Base-by-base conservation (phyloP, 2,113 vertebrate genomes). In the Mystacornis crossleyi region DNA sequence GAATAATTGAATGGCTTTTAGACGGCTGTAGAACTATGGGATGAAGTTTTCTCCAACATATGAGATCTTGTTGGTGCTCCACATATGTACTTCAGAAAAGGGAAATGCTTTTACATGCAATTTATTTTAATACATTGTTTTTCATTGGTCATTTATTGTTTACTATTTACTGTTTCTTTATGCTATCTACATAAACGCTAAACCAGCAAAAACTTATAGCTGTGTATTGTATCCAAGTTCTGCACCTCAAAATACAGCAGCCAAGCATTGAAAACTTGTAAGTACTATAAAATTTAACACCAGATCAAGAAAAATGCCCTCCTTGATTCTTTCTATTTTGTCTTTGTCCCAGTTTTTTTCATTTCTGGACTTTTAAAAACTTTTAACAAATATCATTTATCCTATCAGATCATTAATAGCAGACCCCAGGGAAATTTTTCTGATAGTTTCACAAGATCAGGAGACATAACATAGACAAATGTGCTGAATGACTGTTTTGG, bases 151-250 rank as follows among this genome's bases (percentile, higher is more conserved):
- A 11, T 54, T 84, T 51, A 43, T 33, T 36, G 18, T 15, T 60
- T 38, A 66, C 53, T 1, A 53, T 57, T 48, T 48, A 11, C 16
- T 42, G 10, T 34, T 57, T 17, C 24, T 48, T 57, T 40, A 81
- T 54, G 3, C 66, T 96, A 80, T 62, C 85, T 78, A 13, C 60
- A 75, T 36, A 96, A 95, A 93, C 54, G 72, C 77, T 96, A 94
- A 81, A 53, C 8, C 47, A 81, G 43, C 33, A 96, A 93, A 89
- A 94, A 58, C 25, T 23, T 78, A 64, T 47, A 54, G 58, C 71
- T 91, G 60, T 51, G 55, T 61, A 58, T 50, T 73, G 29, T 45
- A 74, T 78, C 71, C 43, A 75, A 60, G 33, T 86, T 90, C 78
- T 77, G 54, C 6, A 43, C 42, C 72, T 73, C 85, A 71, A 85